Evolutionary conservation across 1,140 invertebrate genomes (phyloP), one percentile per base, ranked within the genome.

Genomic region (Olivierus martensii): DNA sequence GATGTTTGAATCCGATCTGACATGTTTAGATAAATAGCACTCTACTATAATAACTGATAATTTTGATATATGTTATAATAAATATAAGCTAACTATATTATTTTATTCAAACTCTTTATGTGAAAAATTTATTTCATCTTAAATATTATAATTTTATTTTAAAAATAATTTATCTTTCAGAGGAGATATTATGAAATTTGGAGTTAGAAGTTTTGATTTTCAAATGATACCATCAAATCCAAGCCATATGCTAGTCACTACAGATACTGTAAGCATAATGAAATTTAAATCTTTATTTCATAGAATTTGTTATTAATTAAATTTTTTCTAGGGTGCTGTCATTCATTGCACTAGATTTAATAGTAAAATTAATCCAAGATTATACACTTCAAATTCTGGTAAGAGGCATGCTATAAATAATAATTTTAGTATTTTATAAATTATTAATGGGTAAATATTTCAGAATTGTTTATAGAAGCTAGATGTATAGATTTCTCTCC

Each of bases 201-300:
- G 49, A 5, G 15, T 69, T 18, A 17, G 61, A 42, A 72, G 73
- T 46, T 55, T 70, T 50, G 71, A 76, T 53, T 67, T 78, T 60
- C 66, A 68, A 62, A 61, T 77, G 34, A 68, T 75, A 50, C 70
- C 69, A 11, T 59, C 66, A 18, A 70, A 78, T 61, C 63, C 66
- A 18, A 77, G 74, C 59, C 70, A 75, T 59, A 62, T 78, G 42
- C 77, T 74, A 62, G 65, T 79, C 12, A 72, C 69, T 22, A 76
- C 75, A 46, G 76, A 77, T 59, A 66, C 68, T 34, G 54, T 56
- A 42, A 56, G 49, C 9, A 9, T 6, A 28, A 6, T 6, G 1
- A 28, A 4, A 28, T 1, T 28, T 46, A 19, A 45, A 37, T 49
- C 9, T 18, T 38, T 38, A 11, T 6, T 19, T 49, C 2, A 11